Evolutionary conservation across 64 coral and sea anemone species (phyloP).

Genomic region (Pocillopora verrucosa): DNA sequence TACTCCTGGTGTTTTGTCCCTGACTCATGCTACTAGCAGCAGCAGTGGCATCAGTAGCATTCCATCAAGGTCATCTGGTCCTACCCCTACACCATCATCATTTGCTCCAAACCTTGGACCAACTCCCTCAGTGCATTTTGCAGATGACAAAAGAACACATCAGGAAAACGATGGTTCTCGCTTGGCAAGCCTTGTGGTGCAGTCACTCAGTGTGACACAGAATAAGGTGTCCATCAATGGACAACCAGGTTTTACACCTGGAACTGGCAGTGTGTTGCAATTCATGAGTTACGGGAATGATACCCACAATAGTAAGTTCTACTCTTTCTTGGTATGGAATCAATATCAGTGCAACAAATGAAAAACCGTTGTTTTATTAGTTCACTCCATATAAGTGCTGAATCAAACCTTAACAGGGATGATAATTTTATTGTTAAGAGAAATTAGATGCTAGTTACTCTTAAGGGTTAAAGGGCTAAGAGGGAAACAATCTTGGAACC

Average conservation of each 20-base stretch:
- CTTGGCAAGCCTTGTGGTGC: conserved; percentile 63
- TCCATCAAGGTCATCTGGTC: conserved; percentile 45
- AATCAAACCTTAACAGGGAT: too few relatives aligned
- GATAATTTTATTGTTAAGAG: too few relatives aligned
- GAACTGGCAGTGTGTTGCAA: conserved; percentile 39
- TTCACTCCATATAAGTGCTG: too few relatives aligned
- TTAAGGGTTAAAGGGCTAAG: too few relatives aligned
- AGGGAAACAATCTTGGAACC: too few relatives aligned
- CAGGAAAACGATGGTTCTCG: conserved; percentile 49
- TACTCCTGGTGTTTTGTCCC: conserved; percentile 50
- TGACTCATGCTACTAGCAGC: conserved; percentile 68
- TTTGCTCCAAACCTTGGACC: conserved; percentile 56
- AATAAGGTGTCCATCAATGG: neutral
- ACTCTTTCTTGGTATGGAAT: neutral
- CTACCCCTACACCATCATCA: conserved; percentile 49
- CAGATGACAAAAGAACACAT: conserved; percentile 56
- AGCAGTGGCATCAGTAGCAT: conserved; percentile 89
- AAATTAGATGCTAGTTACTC: too few relatives aligned
- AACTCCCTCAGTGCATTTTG: conserved; percentile 80
- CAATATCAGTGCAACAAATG: too few relatives aligned
- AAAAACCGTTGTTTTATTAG: too few relatives aligned
- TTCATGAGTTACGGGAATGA: conserved; percentile 75
- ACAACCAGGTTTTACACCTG: conserved; percentile 3
- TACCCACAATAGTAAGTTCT: conserved; percentile 76
- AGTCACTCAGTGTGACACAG: conserved; percentile 70